Evolutionary conservation across 2,113 vertebrate species (phyloP).

Genomic region (Clarias gariepinus): DNA sequence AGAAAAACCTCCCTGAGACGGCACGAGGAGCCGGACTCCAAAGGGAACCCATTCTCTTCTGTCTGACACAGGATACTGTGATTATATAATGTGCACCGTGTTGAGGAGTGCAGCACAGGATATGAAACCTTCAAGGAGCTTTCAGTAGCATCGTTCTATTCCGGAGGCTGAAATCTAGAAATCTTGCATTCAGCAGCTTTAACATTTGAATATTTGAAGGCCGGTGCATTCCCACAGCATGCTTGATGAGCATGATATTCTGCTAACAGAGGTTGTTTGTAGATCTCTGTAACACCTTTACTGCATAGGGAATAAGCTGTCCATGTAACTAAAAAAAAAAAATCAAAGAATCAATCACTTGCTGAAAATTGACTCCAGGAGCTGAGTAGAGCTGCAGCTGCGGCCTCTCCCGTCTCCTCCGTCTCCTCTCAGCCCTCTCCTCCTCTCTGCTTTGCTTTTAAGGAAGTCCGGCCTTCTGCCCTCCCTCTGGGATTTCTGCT

Average conservation of each 20-base stretch:
- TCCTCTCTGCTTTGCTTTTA: slow-evolving; percentile 22
- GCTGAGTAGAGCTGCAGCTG: slow-evolving; percentile 36
- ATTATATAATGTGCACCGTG: neutral
- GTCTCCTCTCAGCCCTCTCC: neutral
- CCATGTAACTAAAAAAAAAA: neutral
- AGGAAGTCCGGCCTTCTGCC: slow-evolving; percentile 11
- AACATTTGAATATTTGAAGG: neutral
- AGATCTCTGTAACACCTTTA: neutral
- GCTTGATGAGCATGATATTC: neutral
- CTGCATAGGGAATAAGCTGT: slow-evolving; percentile 9
- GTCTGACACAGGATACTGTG: neutral
- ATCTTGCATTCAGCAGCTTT: neutral
- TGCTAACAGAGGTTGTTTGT: neutral
- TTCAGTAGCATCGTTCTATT: neutral
- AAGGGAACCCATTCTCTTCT: neutral
- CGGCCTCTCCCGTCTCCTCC: neutral
- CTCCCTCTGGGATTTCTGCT: slow-evolving; percentile 34
- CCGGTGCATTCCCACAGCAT: neutral
- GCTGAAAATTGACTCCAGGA: neutral
- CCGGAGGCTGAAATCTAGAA: neutral
- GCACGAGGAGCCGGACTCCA: neutral
- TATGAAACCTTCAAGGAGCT: neutral
- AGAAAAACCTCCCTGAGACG: neutral
- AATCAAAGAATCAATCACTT: slow-evolving; percentile 36
- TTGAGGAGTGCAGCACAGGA: neutral